phyloP scores from a whole-genome alignment of 1,140 invertebrate genomes.

The Pogonomyrmex barbatus region DNA sequence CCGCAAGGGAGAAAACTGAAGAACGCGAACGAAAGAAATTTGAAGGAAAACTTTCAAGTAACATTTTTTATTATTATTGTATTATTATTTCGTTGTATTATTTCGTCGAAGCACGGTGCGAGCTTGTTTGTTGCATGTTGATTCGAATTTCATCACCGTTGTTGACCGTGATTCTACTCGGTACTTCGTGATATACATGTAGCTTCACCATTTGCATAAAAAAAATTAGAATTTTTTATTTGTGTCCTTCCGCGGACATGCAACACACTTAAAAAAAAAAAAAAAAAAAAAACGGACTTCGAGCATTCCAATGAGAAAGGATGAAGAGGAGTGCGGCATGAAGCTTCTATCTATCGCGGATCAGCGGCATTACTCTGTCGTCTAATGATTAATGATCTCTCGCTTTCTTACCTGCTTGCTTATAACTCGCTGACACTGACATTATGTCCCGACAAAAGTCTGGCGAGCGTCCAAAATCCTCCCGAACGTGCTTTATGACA shows the following conservation, averaged over 20 bases:
- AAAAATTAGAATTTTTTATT: conserved; percentile 39
- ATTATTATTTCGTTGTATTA: background rate
- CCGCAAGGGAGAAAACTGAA: background rate
- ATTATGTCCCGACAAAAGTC: conserved; percentile 35
- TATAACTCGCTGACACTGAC: conserved; percentile 53
- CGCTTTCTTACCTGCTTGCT: conserved; percentile 25
- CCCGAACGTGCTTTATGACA: conserved; percentile 34
- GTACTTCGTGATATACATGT: background rate
- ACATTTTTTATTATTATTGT: background rate
- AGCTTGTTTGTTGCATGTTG: background rate
- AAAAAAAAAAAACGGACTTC: too few relatives aligned
- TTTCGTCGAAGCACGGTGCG: background rate
- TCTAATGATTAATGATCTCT: background rate
- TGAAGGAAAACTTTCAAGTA: background rate
- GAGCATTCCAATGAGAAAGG: background rate
- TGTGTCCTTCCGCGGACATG: background rate
- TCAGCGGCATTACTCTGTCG: background rate
- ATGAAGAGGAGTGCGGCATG: background rate
- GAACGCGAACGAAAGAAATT: background rate
- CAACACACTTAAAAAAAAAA: too few relatives aligned
- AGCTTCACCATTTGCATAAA: conserved; percentile 24
- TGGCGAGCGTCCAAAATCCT: conserved; percentile 53
- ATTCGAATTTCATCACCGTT: background rate
- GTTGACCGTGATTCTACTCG: background rate
- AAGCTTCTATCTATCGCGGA: background rate